A percentile compares a stretch with the other conserved stretches of the same genome.
These are phyloP conservation scores for Heteromormyrus szaboi DNA, from an alignment of 2,797 vertebrate genomes.

Conservation along the genomic window DNA sequence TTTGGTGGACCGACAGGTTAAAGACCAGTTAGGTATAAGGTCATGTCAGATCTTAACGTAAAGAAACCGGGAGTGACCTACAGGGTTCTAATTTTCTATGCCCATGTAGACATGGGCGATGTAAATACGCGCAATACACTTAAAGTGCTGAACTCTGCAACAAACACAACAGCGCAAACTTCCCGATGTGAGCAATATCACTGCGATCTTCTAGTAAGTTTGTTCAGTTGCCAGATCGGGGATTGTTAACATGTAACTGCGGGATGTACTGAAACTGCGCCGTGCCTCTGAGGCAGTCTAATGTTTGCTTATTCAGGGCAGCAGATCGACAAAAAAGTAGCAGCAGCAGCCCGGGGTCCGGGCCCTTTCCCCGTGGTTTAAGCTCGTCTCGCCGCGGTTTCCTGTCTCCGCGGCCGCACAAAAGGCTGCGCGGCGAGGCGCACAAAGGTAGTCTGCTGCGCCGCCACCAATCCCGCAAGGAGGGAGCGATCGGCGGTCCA, in stretches of 20 bases:
- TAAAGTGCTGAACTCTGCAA: background rate
- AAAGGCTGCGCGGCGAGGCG: background rate
- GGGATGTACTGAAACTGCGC: background rate
- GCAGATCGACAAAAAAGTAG: background rate
- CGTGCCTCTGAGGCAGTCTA: background rate
- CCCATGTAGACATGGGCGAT: background rate
- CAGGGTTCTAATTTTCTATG: background rate
- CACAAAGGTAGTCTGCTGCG: background rate
- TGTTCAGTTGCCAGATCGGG: background rate
- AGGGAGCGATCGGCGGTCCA: background rate
- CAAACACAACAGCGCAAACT: background rate
- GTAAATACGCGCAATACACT: background rate
- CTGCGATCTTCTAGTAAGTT: background rate
- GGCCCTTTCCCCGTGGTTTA: background rate
- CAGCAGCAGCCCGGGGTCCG: background rate
- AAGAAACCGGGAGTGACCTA: background rate
- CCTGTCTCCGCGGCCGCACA: background rate
- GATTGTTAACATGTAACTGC: background rate
- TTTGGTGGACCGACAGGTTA: background rate
- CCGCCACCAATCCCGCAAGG: background rate
- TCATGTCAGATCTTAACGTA: background rate
- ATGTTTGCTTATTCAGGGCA: background rate
- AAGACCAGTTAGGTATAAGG: background rate
- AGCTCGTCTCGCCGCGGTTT: conserved; percentile 2
- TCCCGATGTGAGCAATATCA: background rate